Conservation (phyloP, 2,888 invertebrate genomes). For the Caenorhabditis sp. region DNA sequence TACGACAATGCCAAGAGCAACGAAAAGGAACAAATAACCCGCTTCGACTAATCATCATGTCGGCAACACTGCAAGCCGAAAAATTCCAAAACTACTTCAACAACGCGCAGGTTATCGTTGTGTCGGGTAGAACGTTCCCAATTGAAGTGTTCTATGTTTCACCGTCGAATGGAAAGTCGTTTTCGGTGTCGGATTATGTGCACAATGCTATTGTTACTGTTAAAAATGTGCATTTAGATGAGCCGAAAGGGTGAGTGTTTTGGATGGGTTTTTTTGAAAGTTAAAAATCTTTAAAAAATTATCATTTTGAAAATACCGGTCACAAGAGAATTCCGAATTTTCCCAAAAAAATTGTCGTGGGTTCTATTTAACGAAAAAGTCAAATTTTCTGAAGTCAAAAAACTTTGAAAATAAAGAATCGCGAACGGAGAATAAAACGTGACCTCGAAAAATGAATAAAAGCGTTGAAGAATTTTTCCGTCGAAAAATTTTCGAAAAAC, state of each 20-base stretch:
- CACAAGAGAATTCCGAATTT: no score
- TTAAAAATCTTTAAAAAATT: not conserved
- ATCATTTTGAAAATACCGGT: no score
- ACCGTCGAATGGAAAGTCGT: conserved; percentile 28
- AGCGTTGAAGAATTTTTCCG: no score
- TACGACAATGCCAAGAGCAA: conserved; percentile 53
- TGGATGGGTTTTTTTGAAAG: no score
- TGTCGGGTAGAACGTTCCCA: conserved; percentile 87
- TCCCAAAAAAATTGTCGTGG: no score
- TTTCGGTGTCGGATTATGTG: conserved; percentile 70
- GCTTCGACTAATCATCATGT: conserved; percentile 84
- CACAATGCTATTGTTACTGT: conserved; percentile 73
- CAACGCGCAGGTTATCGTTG: conserved; percentile 84
- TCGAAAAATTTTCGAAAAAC: no score
- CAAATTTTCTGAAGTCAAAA: no score
- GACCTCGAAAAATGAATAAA: no score
- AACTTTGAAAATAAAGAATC: no score
- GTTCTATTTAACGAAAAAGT: no score
- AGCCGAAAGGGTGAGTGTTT: conserved; percentile 71
- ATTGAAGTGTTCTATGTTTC: conserved; percentile 71
- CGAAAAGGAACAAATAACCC: conserved; percentile 29
- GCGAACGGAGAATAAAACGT: no score
- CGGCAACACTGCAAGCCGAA: conserved; percentile 87
- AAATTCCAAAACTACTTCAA: conserved; percentile 89
- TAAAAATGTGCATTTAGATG: conserved; percentile 72